A percentile compares a stretch with the other conserved stretches of the same genome.
These are phyloP conservation scores for Phyllotis vaccarum DNA, from an alignment of 2,797 vertebrate genomes.

Conservation along the genomic window DNA sequence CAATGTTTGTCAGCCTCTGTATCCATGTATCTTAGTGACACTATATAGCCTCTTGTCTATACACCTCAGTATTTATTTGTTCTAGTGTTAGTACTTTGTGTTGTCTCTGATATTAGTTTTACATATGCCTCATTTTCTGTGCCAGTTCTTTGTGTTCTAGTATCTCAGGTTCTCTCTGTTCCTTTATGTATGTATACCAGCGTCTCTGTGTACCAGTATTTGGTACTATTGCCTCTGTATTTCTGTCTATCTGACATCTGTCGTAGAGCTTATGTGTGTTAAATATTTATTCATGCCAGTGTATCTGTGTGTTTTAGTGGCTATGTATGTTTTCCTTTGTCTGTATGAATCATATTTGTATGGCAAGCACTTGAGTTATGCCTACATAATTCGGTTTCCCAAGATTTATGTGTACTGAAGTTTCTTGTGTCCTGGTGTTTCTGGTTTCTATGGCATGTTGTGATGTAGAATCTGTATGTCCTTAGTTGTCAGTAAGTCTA, in stretches of 20 bases:
- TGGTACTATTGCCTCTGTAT: neutral
- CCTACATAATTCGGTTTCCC: conserved; percentile 39
- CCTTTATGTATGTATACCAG: neutral
- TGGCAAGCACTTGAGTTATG: neutral
- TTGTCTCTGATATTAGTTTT: conserved; percentile 33
- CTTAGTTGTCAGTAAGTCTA: neutral
- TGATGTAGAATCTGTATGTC: conserved; percentile 2
- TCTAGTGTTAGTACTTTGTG: neutral
- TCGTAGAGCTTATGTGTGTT: conserved; percentile 22
- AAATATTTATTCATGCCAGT: conserved; percentile 50
- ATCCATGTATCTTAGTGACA: neutral
- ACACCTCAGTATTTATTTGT: neutral
- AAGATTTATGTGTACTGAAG: conserved; percentile 1
- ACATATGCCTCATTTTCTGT: conserved; percentile 19
- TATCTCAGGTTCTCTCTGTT: neutral
- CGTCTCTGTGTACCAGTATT: conserved; percentile 31
- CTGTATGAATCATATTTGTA: conserved; percentile 38
- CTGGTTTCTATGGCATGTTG: neutral
- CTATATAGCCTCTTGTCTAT: neutral
- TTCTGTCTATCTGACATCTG: neutral
- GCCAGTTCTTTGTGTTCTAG: neutral
- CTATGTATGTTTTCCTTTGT: conserved; percentile 26
- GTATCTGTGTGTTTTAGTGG: conserved; percentile 25
- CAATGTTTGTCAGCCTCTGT: conserved; percentile 23
- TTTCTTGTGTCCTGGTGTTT: conserved; percentile 40